Evolutionary conservation across 1,140 invertebrate genomes (phyloP), one percentile per base, ranked within the genome.

Genomic region (Araneus ventricosus): DNA sequence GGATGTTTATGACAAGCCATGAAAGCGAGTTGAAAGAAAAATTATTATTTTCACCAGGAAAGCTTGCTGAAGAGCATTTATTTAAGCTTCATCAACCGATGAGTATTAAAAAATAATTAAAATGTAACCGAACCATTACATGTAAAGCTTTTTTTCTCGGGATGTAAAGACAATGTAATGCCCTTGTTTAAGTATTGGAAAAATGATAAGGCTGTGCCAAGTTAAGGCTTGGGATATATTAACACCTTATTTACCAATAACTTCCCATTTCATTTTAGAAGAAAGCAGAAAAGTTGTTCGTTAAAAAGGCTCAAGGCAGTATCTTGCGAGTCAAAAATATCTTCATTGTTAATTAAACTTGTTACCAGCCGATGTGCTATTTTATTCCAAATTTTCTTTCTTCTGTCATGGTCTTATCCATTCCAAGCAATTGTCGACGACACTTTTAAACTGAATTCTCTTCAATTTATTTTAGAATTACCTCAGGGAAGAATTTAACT

Each of bases 161-260:
- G 80, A 52, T 82, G 80, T 82, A 52, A 82, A 82, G 80, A 82
- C 39, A 82, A 52, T 82, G 34, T 79, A 45, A 52, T 14, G 80
- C 39, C 22, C 80, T 22, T 82, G 80, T 82, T 45, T 24, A 82
- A 52, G 41, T 82, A 82, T 82, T 22, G 80, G 41, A 82, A 82
- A 82, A 82, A 82, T 41, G 80, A 52, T 52, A 45, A 52, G 10
- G 4, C 80, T 41, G 7, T n/a, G 41, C 24, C 10, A n/a, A 45
- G 22, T 6, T 45, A 8, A 27, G 3, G 41, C 20, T n/a, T n/a
- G n/a, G 41, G 27, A 52, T 52, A 20, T 22, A 52, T 82, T 82
- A 37, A 37, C 70, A 75, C 70, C 34, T 75, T 75, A 75, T 75
- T 75, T 75, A 37, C 70, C 30, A 75, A 34, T 75, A 6, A 24